Percentiles rank a stretch among this genome's conserved stretches.
Conservation (phyloP, 2,113 vertebrate genomes). For the Rutilus rutilus region DNA sequence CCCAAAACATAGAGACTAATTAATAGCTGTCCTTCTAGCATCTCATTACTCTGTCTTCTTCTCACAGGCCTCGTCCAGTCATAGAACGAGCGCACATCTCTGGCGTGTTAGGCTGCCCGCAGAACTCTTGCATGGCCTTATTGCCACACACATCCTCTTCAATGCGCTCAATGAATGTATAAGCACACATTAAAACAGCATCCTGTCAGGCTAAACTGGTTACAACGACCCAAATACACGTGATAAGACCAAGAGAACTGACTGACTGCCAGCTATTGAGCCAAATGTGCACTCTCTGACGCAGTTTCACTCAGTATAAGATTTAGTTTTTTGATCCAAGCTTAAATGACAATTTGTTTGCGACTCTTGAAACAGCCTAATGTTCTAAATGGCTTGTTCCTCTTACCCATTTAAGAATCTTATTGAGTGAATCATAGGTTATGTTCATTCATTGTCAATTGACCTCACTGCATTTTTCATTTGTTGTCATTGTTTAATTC, state of each 20-base stretch:
- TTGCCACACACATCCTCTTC: constrained; percentile 9
- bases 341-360: not conserved
- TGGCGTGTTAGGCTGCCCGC: not conserved
- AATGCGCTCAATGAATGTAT: not conserved
- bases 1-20: not conserved
- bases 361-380: not conserved
- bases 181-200: constrained; percentile 15
- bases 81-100: not conserved
- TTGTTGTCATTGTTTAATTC: too few relatives aligned
- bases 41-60: constrained; percentile 2
- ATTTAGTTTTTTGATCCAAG: not conserved
- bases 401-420: not conserved
- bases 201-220: constrained; percentile 30
- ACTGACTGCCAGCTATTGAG: not conserved
- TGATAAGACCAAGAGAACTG: not conserved
- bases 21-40: constrained; percentile 11
- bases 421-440: not conserved
- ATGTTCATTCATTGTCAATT: not conserved
- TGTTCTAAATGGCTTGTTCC: not conserved
- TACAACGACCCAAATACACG: constrained; percentile 8
- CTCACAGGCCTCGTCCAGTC: not conserved
- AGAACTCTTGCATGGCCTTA: not conserved
- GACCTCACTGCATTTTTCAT: not conserved
- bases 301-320: not conserved
- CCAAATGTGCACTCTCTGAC: not conserved